Evolutionary conservation across 2,888 invertebrate genomes (phyloP).

Genomic region (Drosophila quasianomalipes): DNA sequence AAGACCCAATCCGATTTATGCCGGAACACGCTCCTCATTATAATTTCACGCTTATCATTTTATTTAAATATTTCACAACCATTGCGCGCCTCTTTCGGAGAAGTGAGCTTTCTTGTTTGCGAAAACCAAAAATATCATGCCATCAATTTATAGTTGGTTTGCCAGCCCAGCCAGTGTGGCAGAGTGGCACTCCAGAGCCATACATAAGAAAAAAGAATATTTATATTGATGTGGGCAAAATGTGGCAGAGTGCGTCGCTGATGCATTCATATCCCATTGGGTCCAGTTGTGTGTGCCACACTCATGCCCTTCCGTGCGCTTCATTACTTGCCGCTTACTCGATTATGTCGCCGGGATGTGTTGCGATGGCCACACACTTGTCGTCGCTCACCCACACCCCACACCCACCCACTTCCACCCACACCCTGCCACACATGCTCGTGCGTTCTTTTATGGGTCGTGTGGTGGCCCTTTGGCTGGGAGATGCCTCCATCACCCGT

Average conservation of each 20-base stretch:
- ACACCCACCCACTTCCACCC: not conserved
- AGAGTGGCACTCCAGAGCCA: constrained; percentile 7
- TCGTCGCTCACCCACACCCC: constrained; percentile 10
- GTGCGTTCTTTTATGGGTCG: constrained; percentile 66
- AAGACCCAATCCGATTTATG: constrained; percentile 67
- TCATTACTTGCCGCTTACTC: constrained; percentile 73
- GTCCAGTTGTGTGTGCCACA: constrained; percentile 71
- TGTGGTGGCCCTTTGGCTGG: constrained; percentile 54
- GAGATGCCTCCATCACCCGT: constrained; percentile 18
- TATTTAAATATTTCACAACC: constrained; percentile 67
- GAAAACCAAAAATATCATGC: constrained; percentile 55
- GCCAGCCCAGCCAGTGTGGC: no score
- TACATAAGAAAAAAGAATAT: constrained; percentile 26
- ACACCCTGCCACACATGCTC: constrained; percentile 16
- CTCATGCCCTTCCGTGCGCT: constrained; percentile 41
- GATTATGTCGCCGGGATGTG: constrained; percentile 69
- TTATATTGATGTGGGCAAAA: constrained; percentile 47
- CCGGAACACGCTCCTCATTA: constrained; percentile 78
- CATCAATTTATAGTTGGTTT: constrained; percentile 74
- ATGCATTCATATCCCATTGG: constrained; percentile 81
- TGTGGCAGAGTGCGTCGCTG: constrained; percentile 42
- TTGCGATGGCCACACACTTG: constrained; percentile 32
- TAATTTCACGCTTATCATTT: constrained; percentile 81
- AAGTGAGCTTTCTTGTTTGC: constrained; percentile 78
- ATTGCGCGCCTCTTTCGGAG: constrained; percentile 22